A percentile compares a stretch with the other conserved stretches of the same genome.
phyloP scores from a whole-genome alignment of 2,888 invertebrate genomes.

The Synanthedon formicaeformis region DNA sequence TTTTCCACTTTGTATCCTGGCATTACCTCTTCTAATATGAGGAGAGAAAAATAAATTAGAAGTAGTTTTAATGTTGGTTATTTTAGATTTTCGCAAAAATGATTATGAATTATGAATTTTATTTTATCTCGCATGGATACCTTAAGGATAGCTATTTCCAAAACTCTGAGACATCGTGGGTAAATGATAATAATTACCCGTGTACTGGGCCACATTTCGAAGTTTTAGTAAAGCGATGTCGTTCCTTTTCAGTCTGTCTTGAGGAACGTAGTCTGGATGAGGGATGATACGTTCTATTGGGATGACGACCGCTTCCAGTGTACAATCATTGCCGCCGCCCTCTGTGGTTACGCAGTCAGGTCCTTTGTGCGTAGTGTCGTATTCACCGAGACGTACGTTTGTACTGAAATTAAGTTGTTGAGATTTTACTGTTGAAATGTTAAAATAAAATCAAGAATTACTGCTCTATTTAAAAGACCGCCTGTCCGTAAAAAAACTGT shows the following conservation, averaged over 20 bases:
- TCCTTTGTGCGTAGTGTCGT: conserved; percentile 34
- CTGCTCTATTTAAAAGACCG: too few species aligned
- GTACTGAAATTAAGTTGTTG: conserved; percentile 12
- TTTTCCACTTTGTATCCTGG: conserved; percentile 37
- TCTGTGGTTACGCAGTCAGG: conserved; percentile 40
- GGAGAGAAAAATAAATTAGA: conserved; percentile 51
- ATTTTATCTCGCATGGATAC: too few species aligned
- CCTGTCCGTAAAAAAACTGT: too few species aligned
- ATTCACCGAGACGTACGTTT: conserved; percentile 55
- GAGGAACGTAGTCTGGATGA: conserved; percentile 46
- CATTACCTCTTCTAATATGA: conserved; percentile 51
- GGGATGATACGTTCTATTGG: conserved; percentile 41
- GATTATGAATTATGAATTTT: too few species aligned
- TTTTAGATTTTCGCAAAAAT: too few species aligned
- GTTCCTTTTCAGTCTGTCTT: conserved; percentile 15
- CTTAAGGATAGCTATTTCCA: too few species aligned
- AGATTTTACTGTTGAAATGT: too few species aligned
- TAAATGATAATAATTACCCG: conserved; percentile 28
- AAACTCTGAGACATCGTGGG: too few species aligned
- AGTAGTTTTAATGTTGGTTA: too few species aligned
- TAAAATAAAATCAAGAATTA: too few species aligned
- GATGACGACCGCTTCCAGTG: conserved; percentile 37
- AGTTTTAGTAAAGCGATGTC: conserved; percentile 63
- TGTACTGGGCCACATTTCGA: conserved; percentile 33
- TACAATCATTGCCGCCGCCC: conserved; percentile 43